Evolutionary conservation across 2,797 vertebrate genomes (phyloP), one percentile per base, ranked within the genome.

Genomic region (Chelidonichthys spinosus): DNA sequence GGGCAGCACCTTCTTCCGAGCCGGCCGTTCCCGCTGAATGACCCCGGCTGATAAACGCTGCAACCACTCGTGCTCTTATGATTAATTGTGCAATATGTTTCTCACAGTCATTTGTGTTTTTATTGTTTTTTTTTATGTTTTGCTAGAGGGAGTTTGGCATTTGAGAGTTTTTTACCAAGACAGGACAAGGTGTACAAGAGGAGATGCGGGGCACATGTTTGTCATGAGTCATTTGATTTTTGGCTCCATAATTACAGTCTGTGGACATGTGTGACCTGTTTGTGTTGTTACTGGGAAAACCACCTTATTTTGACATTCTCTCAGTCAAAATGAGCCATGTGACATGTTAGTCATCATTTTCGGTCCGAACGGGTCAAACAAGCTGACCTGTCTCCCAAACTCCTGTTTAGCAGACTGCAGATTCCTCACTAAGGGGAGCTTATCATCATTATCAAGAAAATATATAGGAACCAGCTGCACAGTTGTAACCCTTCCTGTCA

Each of bases 11-110:
- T 74, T 75, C 72, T 36, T 40, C 25, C 25, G 39, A 54, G 39
- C 10, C 25, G 32, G 43, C 56, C 63, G 66, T 66, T 76, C 7
- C 15, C 37, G 7, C 39, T 78, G 71, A 84, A 74, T 62, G 68
- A 35, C 61, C 6, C 15, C 0, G 33, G 6, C 9, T 79, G 69
- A 81, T 72, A 58, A 72, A 80, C 69, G 59, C 47, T 53, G 63
- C 73, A 55, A 11, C 73, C 32, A 53, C 32, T 75, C 56, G 66
- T 39, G 52, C 46, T 72, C 11, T 56, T 79, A 37, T 76, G 76
- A 76, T 59, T 44, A 76, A 83, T 44, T 61, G 59, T 5, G 13
- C 65, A 47, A 25, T 64, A 60, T 7, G 36, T 77, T 80, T 79
- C 17, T 63, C 54, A 8, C 25, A 54, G 56, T 71, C 56, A 44